phyloP scores from a whole-genome alignment of 37 sponge, comb jelly and placozoan genomes.

The Haliclona indistincta region DNA sequence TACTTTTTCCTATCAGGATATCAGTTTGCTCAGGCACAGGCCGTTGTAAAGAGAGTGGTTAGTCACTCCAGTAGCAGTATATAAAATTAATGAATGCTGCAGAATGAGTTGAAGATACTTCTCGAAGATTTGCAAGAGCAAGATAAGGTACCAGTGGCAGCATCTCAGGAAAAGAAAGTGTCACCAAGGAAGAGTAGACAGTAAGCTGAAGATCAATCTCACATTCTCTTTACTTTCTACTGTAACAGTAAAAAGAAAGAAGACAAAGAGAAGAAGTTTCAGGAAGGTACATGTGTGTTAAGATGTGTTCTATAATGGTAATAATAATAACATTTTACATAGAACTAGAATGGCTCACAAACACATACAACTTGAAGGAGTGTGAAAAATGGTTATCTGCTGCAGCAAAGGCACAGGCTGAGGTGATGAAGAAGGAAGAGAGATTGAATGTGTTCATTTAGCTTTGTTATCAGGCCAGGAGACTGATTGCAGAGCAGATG shows the following conservation, averaged over 20 bases:
- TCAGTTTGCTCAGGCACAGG: conserved; percentile 59
- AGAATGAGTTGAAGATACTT: too few relatives aligned
- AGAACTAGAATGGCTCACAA: conserved; percentile 43
- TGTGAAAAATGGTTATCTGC: conserved; percentile 55
- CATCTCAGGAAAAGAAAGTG: not conserved
- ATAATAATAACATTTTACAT: not conserved
- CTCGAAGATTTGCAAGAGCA: too few relatives aligned
- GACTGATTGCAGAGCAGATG: conserved; percentile 52
- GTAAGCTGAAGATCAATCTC: not conserved
- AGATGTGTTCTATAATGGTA: not conserved
- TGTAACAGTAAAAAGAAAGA: not conserved
- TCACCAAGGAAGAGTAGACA: not conserved
- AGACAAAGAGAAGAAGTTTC: not conserved
- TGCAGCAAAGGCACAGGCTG: conserved; percentile 34
- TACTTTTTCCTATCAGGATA: conserved; percentile 64
- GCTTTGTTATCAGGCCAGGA: conserved; percentile 19
- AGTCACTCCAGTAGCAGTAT: not conserved
- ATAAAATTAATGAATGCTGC: too few relatives aligned
- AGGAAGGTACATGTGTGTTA: not conserved
- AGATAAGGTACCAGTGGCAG: not conserved
- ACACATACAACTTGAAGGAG: conserved; percentile 26
- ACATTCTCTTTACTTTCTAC: not conserved
- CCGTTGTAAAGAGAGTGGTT: conserved; percentile 68
- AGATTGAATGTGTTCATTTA: not conserved
- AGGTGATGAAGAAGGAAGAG: conserved; percentile 14